Evolutionary conservation across 2,113 vertebrate species (phyloP), one percentile per base, ranked within the genome.

Genomic region (Poecilia latipinna): DNA sequence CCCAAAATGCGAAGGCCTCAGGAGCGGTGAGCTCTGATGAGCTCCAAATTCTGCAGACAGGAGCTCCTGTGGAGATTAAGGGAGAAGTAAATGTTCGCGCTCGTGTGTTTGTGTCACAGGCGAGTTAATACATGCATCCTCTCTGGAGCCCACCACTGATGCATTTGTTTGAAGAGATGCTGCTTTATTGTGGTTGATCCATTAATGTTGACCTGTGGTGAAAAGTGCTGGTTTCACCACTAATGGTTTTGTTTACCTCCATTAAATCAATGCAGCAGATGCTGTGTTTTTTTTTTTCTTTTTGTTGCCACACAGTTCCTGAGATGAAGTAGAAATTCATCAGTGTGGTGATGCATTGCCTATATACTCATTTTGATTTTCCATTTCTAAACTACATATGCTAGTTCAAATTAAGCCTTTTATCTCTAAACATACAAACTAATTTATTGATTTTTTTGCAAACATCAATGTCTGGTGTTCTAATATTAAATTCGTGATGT

Each of bases 181-280:
- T 76, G 75, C 72, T 82, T 82, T 78, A 71, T 75, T 82, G 79
- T 78, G 82, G 71, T 66, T 35, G 37, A 32, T 82, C 89, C 86
- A 79, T 88, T 85, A 84, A 70, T 73, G 76, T 70, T 69, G 70
- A 83, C 60, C 72, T 24, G 6, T 72, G 44, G 69, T 75, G 70
- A 79, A 86, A 87, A 78, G 81, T 63, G 37, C 65, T 65, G 61
- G 78, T 80, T 85, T 85, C 26, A 19, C 77, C 70, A 35, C 76
- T 89, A 89, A 91, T 89, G 68, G 81, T 72, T 87, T 72, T 91
- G 83, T 91, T 91, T 87, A 81, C 85, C 31, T 79, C 33, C 67
- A 68, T 88, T 83, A 71, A 78, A 75, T 83, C 72, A 61, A 35
- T 74, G 64, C 61, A 17, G 65, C 29, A 11, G 75, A 83, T 76